Evolutionary conservation across 2,113 vertebrate genomes (phyloP), one percentile per base, ranked within the genome.

Genomic region (Clarias magur): DNA sequence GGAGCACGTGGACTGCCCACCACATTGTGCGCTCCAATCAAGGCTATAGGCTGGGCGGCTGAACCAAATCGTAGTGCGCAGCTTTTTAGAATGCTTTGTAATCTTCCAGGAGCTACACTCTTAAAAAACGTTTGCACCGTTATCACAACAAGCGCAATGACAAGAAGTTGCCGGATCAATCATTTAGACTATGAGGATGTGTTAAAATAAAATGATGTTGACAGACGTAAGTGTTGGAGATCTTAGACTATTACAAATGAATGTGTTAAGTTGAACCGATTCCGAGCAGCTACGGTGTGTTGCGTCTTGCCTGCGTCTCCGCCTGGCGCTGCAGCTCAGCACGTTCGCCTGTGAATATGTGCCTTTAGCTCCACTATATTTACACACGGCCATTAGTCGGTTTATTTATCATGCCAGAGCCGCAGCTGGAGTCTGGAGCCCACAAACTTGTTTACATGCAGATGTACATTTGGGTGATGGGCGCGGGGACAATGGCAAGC

Each of bases 401-500:
- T 86, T 81, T 89, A 80, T 88, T 88, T 85, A 82, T 89, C 68
- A 60, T 87, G 57, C 75, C 82, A 87, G 54, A 80, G 73, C 80
- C 42, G 42, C 56, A 82, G 76, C 76, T 63, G 70, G 63, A 82
- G 85, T 79, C 72, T 85, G 54, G 79, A 62, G 82, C 83, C 78
- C 80, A 79, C 85, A 84, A 72, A 80, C 80, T 81, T 85, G 86
- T 89, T 88, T 89, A 87, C 78, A 67, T 83, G 85, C 82, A 82
- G 56, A 54, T 79, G 83, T 88, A 76, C 87, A 85, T 88, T 88
- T 48, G 85, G 62, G 87, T 76, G 70, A 85, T 65, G 87, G 83
- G 73, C 62, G 72, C 62, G 3, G 25, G 62, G 76, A 89, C 86
- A 88, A 88, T 87, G 87, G 82, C 70, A 42, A 85, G 70, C 87